A percentile compares a stretch with the other conserved stretches of the same genome.
phyloP scores from a whole-genome alignment of 2,113 vertebrate genomes.

The Scomber japonicus region DNA sequence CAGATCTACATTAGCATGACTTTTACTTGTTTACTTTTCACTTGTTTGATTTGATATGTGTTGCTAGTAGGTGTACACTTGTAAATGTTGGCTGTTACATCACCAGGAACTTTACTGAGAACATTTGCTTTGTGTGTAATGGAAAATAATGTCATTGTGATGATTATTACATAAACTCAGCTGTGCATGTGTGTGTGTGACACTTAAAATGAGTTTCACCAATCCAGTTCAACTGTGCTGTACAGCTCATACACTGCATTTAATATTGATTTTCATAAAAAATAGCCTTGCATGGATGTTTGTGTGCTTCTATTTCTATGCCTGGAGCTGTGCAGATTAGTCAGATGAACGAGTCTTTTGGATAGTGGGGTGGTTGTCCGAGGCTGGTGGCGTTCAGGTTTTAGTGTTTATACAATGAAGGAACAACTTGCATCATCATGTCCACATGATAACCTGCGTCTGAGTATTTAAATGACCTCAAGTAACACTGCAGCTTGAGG shows the following conservation, averaged over 20 bases:
- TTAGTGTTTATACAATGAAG: slow-evolving; percentile 31
- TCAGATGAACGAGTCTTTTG: slow-evolving; percentile 30
- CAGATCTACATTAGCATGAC: not conserved
- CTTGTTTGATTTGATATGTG: not conserved
- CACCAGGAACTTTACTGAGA: not conserved
- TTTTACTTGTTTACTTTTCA: not conserved
- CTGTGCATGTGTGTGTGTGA: too few species aligned
- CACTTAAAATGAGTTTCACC: not conserved
- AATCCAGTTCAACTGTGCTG: too few species aligned
- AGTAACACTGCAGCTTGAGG: slow-evolving; percentile 22
- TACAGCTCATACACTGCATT: not conserved
- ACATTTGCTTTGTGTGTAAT: not conserved
- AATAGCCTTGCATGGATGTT: too few species aligned
- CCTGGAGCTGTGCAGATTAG: slow-evolving; percentile 52
- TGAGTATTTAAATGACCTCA: slow-evolving; percentile 1
- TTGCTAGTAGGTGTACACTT: not conserved
- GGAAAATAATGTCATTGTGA: not conserved
- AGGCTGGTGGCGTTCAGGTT: slow-evolving; percentile 64
- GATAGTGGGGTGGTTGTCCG: slow-evolving; percentile 40
- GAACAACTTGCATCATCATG: slow-evolving; percentile 41
- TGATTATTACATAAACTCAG: not conserved
- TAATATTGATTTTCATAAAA: not conserved
- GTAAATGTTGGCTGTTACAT: not conserved
- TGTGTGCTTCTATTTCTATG: slow-evolving; percentile 23
- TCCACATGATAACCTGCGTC: not conserved